Percentiles rank a stretch among this genome's conserved stretches.
phyloP scores from a whole-genome alignment of 2,113 vertebrate species.

The Oenanthe melanoleuca region DNA sequence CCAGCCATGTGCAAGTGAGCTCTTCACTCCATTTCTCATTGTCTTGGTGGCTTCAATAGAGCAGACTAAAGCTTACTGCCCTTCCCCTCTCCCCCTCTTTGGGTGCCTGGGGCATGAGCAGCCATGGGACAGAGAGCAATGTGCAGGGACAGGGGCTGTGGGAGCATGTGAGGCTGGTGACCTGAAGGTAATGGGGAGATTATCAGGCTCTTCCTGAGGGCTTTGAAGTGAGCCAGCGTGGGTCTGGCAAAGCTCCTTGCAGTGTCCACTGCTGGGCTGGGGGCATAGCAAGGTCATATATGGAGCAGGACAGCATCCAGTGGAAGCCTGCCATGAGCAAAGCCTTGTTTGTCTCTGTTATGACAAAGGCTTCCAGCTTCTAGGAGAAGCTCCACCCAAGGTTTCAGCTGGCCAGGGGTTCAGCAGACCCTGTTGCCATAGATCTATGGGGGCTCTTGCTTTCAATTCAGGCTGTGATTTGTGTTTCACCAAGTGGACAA shows the following conservation, averaged over 20 bases:
- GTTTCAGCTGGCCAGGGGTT: not conserved
- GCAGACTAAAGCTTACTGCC: rapidly evolving
- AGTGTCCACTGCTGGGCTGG: not conserved
- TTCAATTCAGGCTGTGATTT: not conserved
- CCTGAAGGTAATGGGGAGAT: not conserved
- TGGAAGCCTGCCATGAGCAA: not conserved
- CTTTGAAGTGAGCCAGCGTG: rapidly evolving
- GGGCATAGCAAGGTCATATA: not conserved
- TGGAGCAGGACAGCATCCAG: not conserved
- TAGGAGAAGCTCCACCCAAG: not conserved
- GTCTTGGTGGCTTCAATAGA: rapidly evolving
- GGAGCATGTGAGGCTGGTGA: rapidly evolving
- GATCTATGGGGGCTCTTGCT: not conserved
- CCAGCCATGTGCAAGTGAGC: rapidly evolving
- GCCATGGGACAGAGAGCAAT: not conserved
- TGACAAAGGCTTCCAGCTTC: not conserved
- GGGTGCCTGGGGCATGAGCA: rapidly evolving
- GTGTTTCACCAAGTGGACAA: not conserved
- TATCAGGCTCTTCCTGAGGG: rapidly evolving
- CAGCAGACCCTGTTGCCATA: not conserved
- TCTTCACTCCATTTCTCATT: not conserved
- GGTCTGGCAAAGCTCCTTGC: not conserved
- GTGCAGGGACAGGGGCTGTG: rapidly evolving
- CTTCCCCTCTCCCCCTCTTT: not conserved
- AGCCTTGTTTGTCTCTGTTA: not conserved